phyloP scores from a whole-genome alignment of 2,888 invertebrate genomes.

The Drosophila longiperda region DNA sequence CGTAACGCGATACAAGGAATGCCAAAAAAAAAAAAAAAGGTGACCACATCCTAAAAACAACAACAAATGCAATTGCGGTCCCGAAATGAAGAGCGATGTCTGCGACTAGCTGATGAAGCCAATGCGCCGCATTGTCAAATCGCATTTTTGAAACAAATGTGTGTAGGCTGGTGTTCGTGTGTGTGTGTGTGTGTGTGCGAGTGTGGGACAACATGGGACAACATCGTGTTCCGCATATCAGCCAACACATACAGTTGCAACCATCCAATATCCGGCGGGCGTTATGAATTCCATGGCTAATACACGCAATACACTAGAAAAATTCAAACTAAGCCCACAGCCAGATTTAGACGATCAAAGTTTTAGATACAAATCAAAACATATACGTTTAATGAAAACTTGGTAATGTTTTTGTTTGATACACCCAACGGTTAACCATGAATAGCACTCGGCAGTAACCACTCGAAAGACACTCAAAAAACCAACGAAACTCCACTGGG shows the following conservation, averaged over 20 bases:
- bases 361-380: slow-evolving; percentile 11
- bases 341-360: neutral
- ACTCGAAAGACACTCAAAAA: neutral
- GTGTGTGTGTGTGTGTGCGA: slow-evolving; percentile 3
- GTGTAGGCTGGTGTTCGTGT: neutral
- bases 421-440: neutral
- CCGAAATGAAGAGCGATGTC: slow-evolving; percentile 50
- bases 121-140: slow-evolving; percentile 35
- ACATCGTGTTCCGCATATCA: neutral
- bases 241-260: slow-evolving; percentile 7
- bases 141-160: slow-evolving; percentile 18
- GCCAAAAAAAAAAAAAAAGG: slow-evolving; percentile 7
- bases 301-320: slow-evolving; percentile 16
- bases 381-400: slow-evolving; percentile 9
- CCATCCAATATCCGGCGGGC: slow-evolving; percentile 42
- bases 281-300: slow-evolving; percentile 17
- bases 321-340: neutral
- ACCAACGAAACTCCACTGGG: too few species aligned
- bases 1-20: slow-evolving; percentile 33
- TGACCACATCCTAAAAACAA: slow-evolving; percentile 9
- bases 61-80: slow-evolving; percentile 31
- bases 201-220: slow-evolving; percentile 4
- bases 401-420: neutral
- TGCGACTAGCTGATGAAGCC: slow-evolving; percentile 55
- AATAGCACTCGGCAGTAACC: neutral